Evolutionary conservation across 2,797 vertebrate species (phyloP).

Genomic region (Halcyon badia): DNA sequence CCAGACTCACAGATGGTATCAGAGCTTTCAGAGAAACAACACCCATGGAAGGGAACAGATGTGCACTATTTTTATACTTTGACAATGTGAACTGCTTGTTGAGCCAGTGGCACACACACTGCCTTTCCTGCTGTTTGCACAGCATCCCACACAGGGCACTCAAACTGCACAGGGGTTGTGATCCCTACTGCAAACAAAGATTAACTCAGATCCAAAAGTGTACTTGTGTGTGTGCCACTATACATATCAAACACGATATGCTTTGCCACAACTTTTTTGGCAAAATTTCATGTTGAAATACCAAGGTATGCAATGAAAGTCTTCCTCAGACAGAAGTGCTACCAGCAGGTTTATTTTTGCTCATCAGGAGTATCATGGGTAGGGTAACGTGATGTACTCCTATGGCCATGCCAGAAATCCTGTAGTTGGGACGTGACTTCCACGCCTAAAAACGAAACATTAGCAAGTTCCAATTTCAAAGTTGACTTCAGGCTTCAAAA

Average conservation of each 20-base stretch:
- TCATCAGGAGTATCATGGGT: background rate
- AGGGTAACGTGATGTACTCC: background rate
- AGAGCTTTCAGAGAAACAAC: background rate
- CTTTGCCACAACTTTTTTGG: background rate
- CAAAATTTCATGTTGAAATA: background rate
- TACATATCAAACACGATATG: background rate
- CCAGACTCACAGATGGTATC: constrained; percentile 1
- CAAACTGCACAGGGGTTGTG: background rate
- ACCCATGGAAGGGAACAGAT: background rate
- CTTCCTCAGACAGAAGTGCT: background rate
- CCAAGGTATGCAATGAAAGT: background rate
- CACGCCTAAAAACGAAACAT: background rate
- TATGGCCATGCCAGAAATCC: background rate
- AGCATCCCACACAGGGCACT: fast-evolving
- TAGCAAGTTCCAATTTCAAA: background rate
- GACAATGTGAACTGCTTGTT: background rate
- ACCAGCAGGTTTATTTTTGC: background rate
- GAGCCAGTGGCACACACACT: background rate
- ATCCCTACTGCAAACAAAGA: background rate
- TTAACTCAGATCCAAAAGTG: background rate
- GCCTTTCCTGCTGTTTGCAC: background rate
- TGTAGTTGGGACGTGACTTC: background rate
- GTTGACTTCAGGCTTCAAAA: background rate
- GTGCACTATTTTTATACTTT: background rate
- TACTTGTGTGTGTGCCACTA: background rate